Conservation (phyloP, 37 sponge, comb jelly and placozoan genomes). For the Agelas oroides region DNA sequence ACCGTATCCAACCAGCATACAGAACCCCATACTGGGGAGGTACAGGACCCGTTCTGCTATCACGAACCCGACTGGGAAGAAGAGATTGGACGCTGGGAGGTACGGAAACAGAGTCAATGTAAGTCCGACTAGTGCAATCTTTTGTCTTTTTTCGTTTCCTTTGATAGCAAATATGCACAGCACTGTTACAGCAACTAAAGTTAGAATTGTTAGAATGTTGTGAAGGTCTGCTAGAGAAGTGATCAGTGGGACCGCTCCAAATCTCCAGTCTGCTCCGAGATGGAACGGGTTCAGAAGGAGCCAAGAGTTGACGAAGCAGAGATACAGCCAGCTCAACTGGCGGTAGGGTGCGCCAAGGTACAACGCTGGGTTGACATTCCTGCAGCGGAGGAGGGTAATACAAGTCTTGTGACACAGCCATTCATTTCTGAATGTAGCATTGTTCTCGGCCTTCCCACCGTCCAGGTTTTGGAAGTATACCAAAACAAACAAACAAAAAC, state of each 20-base stretch:
- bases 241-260: slow-evolving; percentile 82
- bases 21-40: slow-evolving; percentile 84
- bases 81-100: slow-evolving; percentile 94
- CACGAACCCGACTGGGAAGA: slow-evolving; percentile 96
- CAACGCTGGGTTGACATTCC: slow-evolving; percentile 85
- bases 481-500: no score
- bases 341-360: slow-evolving; percentile 67
- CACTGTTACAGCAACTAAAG: slow-evolving; percentile 22
- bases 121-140: slow-evolving; percentile 4
- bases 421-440: no score
- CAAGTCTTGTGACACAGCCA: not conserved
- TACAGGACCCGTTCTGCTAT: slow-evolving; percentile 96
- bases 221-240: slow-evolving; percentile 63
- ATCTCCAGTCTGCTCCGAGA: slow-evolving; percentile 92
- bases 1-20: slow-evolving; percentile 37
- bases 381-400: slow-evolving; percentile 1
- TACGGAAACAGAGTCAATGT: slow-evolving; percentile 83
- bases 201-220: slow-evolving; percentile 67
- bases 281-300: slow-evolving; percentile 73
- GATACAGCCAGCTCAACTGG: slow-evolving; percentile 84
- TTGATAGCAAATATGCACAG: not conserved
- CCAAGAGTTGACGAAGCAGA: slow-evolving; percentile 80
- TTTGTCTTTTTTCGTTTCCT: not conserved
- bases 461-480: no score
- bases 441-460: no score